Conservation (phyloP, 1,140 invertebrate species). For the Ridgeia piscesae region DNA sequence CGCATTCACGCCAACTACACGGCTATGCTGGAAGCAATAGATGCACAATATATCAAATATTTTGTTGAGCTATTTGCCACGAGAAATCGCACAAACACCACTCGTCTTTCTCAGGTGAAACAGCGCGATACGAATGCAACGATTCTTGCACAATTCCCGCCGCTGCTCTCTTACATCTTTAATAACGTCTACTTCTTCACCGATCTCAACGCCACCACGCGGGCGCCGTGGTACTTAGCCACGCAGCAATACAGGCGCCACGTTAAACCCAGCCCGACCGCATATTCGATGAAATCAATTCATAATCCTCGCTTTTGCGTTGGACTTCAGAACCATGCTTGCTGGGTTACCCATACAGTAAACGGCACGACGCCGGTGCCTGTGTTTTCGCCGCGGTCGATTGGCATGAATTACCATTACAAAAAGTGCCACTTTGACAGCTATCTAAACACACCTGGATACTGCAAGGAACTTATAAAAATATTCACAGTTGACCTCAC, state of each 20-base stretch:
- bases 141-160: neutral
- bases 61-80: no score
- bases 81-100: neutral
- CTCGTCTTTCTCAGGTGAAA: neutral
- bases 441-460: neutral
- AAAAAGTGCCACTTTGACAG: constrained; percentile 26
- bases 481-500: neutral
- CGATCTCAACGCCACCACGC: neutral
- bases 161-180: neutral
- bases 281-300: constrained; percentile 20
- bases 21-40: constrained; percentile 16
- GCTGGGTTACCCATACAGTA: neutral
- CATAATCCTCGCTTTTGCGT: neutral
- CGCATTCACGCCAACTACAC: constrained; percentile 18
- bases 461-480: constrained; percentile 1
- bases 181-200: constrained; percentile 22
- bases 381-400: neutral
- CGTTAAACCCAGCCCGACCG: constrained; percentile 12
- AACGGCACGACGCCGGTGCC: neutral
- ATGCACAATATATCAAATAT: no score
- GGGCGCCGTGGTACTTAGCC: constrained; percentile 17
- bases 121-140: neutral
- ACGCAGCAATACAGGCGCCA: constrained; percentile 16
- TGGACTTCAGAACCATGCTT: constrained; percentile 23
- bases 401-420: constrained; percentile 23